Conservation (phyloP, 2,797 vertebrate genomes). For the Thaleichthys pacificus region DNA sequence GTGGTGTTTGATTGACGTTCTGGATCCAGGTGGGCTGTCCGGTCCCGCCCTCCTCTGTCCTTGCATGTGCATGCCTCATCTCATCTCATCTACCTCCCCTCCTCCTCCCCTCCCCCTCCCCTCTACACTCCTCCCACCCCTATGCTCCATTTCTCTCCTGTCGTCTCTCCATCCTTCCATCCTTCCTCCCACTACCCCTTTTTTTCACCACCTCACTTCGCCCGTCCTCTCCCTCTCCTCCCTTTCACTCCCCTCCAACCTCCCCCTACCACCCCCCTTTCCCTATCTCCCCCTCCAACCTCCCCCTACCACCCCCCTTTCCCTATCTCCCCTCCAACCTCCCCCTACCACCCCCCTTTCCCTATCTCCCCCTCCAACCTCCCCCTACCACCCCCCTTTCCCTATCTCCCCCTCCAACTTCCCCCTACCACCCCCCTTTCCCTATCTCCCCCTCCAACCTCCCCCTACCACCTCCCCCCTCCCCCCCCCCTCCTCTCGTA, state of each 20-base stretch:
- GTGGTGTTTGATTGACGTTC: slow-evolving; percentile 10
- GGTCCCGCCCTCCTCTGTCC: slow-evolving; percentile 23
- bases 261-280: slow-evolving; percentile 1
- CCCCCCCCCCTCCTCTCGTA: slow-evolving; percentile 55
- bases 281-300: not conserved
- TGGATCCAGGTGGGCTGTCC: slow-evolving; percentile 54
- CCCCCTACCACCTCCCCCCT: slow-evolving; percentile 16
- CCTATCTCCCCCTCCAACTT: slow-evolving; percentile 15
- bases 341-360: slow-evolving; percentile 18
- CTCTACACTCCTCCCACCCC: slow-evolving; percentile 35
- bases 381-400: slow-evolving; percentile 2
- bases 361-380: slow-evolving; percentile 12
- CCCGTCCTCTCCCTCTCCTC: slow-evolving; percentile 26
- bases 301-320: slow-evolving; percentile 6
- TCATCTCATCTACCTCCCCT: slow-evolving; percentile 51
- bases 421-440: slow-evolving; percentile 1
- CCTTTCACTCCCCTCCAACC: slow-evolving; percentile 17
- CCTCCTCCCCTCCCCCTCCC: slow-evolving; percentile 17
- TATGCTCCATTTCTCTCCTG: slow-evolving; percentile 27
- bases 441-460: not conserved
- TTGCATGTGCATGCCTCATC: slow-evolving; percentile 74
- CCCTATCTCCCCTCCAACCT: too few species aligned
- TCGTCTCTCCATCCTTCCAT: slow-evolving; percentile 48
- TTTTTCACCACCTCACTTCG: slow-evolving; percentile 35
- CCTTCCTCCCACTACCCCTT: slow-evolving; percentile 15